phyloP scores from a whole-genome alignment of 35 echinoderm and acorn worm genomes.

The Amphiura filiformis region DNA sequence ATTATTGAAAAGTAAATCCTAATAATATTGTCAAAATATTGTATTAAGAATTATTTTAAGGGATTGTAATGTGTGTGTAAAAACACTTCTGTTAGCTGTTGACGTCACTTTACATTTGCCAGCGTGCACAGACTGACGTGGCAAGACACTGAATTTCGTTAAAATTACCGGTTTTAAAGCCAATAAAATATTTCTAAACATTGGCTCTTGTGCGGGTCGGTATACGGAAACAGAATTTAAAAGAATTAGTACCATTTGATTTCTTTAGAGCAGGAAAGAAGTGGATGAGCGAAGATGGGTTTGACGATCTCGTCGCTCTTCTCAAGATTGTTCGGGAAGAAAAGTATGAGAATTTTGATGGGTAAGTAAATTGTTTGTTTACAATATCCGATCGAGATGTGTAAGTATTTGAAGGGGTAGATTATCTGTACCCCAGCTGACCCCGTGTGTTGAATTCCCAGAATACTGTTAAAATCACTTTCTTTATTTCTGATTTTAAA shows the following conservation, averaged over 20 bases:
- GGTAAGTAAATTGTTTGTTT: too few relatives aligned
- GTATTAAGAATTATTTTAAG: too few relatives aligned
- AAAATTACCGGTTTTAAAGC: not conserved
- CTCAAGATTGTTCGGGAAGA: not conserved
- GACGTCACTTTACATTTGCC: not conserved
- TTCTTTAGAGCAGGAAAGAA: not conserved
- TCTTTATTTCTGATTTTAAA: too few relatives aligned
- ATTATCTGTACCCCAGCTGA: too few relatives aligned
- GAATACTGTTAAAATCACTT: too few relatives aligned
- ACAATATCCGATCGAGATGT: too few relatives aligned
- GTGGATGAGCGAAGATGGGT: not conserved
- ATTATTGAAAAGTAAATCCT: too few relatives aligned
- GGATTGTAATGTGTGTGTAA: too few relatives aligned
- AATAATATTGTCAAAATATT: too few relatives aligned
- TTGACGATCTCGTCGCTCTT: not conserved
- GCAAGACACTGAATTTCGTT: not conserved
- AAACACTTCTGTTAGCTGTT: too few relatives aligned
- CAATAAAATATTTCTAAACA: not conserved
- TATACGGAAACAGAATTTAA: not conserved
- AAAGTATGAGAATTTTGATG: constrained; percentile 1
- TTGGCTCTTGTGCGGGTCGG: not conserved
- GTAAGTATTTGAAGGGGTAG: too few relatives aligned
- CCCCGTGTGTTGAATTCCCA: too few relatives aligned
- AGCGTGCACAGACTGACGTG: constrained; percentile 12
- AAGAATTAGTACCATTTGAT: not conserved